Evolutionary conservation across 2,888 invertebrate species (phyloP), one percentile per base, ranked within the genome.

Genomic region (Harpalus rubripes): DNA sequence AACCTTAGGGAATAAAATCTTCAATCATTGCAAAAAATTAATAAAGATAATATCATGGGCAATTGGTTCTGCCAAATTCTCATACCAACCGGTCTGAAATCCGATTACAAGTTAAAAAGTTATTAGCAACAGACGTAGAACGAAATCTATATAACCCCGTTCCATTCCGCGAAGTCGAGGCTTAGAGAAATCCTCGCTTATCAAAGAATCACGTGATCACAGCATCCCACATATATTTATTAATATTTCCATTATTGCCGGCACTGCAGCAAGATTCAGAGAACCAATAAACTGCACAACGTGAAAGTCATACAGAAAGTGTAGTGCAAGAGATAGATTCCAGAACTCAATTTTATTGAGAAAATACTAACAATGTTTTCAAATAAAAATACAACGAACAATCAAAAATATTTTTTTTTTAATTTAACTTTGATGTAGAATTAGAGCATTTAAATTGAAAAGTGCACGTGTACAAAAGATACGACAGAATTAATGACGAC

Each of bases 231-330:
- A 78, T 58, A 58, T 78, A 78, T 78, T 78, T 78, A 78, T 78
- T 78, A 78, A 78, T 78, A 78, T 78, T 58, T 58, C 78, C 78
- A 78, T 78, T 78, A 78, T 78, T 16, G 58, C 56, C 32, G 74
- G 22, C 56, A 78, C 56, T 78, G n/a, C 58, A 22, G 22, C 76
- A 7, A 16, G 76, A 18, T 18, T 52, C 8, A 32, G 32, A 22
- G 58, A 78, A 78, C 78, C 78, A 78, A 78, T 78, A 78, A 78
- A 58, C 58, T 12, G 12, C 78, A 15, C 12, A 41, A 26, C 72
- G 41, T 72, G 72, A 15, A 52, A 8, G 44, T 12, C 44, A 52
- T 52, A 52, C 10, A 52, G 22, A 26, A n/a, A 22, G 18, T 65
- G 26, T 12, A 22, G 32, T 32, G 32, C 32, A 32, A 32, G 6